Conservation (phyloP, 1,140 invertebrate species). For the Drosophila yakuba region DNA sequence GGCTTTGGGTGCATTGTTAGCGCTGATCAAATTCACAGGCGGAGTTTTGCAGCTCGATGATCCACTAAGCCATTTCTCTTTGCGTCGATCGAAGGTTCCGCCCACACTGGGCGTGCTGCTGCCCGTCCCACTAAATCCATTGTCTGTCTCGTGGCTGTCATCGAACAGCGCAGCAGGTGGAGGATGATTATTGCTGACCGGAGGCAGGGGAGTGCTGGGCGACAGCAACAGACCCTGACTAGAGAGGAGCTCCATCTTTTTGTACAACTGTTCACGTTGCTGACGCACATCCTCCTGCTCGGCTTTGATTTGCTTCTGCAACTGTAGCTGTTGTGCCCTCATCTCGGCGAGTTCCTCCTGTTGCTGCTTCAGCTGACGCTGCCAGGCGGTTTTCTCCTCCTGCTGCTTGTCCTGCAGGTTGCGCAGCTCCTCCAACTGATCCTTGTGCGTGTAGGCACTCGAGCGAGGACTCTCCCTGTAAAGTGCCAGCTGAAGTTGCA, state of each 20-base stretch:
- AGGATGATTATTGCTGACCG: slow-evolving; percentile 35
- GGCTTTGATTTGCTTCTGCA: slow-evolving; percentile 88
- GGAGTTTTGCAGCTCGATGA: slow-evolving; percentile 85
- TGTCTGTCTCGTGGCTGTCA: slow-evolving; percentile 55
- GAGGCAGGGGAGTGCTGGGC: slow-evolving; percentile 84
- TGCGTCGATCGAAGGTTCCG: slow-evolving; percentile 74
- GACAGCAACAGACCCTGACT: slow-evolving; percentile 89
- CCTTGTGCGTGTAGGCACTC: slow-evolving; percentile 88
- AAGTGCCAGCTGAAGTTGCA: slow-evolving; percentile 88
- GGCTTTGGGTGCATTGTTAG: slow-evolving; percentile 93
- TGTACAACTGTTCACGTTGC: slow-evolving; percentile 93
- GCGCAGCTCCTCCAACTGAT: slow-evolving; percentile 90
- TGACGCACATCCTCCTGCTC: slow-evolving; percentile 93
- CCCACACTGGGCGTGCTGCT: slow-evolving; percentile 24
- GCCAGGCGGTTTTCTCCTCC: slow-evolving; percentile 92
- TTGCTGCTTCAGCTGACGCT: slow-evolving; percentile 87
- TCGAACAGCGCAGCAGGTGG: slow-evolving; percentile 28
- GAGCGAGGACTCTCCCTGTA: slow-evolving; percentile 85
- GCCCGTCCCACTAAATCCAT: slow-evolving; percentile 4
- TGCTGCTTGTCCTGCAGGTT: slow-evolving; percentile 91
- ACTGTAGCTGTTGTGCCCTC: slow-evolving; percentile 85
- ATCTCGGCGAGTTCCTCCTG: slow-evolving; percentile 89
- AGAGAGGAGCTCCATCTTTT: slow-evolving; percentile 91
- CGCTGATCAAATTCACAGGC: slow-evolving; percentile 91
- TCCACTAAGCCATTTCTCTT: slow-evolving; percentile 81